Conservation (phyloP, 2,797 vertebrate species). For the Rhadinocentrus ornatus region DNA sequence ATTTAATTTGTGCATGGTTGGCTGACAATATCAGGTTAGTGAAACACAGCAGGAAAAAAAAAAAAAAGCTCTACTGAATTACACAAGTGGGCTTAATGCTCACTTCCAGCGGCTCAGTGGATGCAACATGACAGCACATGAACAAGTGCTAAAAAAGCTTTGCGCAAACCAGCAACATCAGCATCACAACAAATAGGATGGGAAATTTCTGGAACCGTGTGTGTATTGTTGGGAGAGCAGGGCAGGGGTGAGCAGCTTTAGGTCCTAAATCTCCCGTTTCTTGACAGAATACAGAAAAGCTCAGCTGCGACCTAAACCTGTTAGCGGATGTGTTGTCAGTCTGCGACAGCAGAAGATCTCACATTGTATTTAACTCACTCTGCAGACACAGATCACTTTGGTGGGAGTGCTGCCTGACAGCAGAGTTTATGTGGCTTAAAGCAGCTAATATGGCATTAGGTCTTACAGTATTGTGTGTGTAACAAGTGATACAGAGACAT, state of each 20-base stretch:
- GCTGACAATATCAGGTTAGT: constrained; percentile 28
- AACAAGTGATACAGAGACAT: constrained; percentile 57
- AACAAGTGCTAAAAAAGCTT: constrained; percentile 34
- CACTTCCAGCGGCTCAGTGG: constrained; percentile 29
- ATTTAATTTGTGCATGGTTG: constrained; percentile 43
- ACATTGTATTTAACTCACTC: constrained; percentile 41
- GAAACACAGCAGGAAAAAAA: neutral
- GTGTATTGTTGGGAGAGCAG: constrained; percentile 26
- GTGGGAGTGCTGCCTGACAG: constrained; percentile 31
- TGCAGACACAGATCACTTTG: constrained; percentile 48
- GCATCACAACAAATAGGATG: constrained; percentile 57
- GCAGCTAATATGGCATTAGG: constrained; percentile 19
- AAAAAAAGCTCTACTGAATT: constrained; percentile 11
- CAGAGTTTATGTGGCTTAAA: constrained; percentile 15
- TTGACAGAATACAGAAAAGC: constrained; percentile 19
- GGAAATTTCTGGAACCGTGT: constrained; percentile 68
- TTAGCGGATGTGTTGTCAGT: constrained; percentile 7
- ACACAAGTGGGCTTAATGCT: constrained; percentile 46
- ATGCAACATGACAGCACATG: constrained; percentile 50
- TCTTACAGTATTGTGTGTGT: constrained; percentile 40
- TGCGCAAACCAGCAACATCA: neutral
- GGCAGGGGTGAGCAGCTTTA: neutral
- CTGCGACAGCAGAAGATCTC: constrained; percentile 7
- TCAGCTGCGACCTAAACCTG: constrained; percentile 2
- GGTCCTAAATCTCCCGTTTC: constrained; percentile 29